Base-by-base conservation (phyloP, 2,113 vertebrate genomes). In the Paedocypris sp. region DNA sequence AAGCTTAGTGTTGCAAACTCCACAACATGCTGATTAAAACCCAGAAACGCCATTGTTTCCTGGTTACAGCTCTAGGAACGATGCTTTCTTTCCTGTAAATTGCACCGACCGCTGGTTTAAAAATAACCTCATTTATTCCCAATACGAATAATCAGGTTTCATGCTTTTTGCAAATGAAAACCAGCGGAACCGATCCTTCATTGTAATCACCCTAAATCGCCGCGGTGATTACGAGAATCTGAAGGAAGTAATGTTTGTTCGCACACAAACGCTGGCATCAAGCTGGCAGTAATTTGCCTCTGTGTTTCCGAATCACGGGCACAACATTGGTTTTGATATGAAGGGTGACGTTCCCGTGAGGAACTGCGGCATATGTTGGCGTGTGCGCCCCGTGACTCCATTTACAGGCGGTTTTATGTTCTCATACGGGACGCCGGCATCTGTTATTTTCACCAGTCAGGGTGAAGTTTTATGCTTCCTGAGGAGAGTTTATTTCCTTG, bases 131-230 rank as follows among this genome's bases (percentile, higher is more conserved):
- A 66, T 62, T 42, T 39, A 18, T 57, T 62, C 49, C 25, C 32
- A 68, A 51, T 59, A 50, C 49, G 50, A 50, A 62, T 62, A 58
- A 68, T 72, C 62, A 31, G 58, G 52, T 72, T 63, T 62, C 35
- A 66, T 58, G 58, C 52, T 41, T 32, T 43, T 52, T 46, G 31
- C 36, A 51, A 65, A 62, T 58, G 46, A 72, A 53, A 19, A 36
- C 60, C 25, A 22, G 39, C 49, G 58, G 57, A 66, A 69, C 62
- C 35, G 43, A 57, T 68, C 38, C 35, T 65, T 57, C 33, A 46
- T 60, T 71, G 54, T 56, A 64, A 60, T 71, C 53, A 71, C 49
- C 22, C 9, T 18, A 18, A 49, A 72, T 65, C 43, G 22, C 22
- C 26, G 26, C 20, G 23, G 29, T 53, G 18, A 60, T 64, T 54